Evolutionary conservation across 2,113 vertebrate species (phyloP), one percentile per base, ranked within the genome.

Genomic region (Melanerpes formicivorus): DNA sequence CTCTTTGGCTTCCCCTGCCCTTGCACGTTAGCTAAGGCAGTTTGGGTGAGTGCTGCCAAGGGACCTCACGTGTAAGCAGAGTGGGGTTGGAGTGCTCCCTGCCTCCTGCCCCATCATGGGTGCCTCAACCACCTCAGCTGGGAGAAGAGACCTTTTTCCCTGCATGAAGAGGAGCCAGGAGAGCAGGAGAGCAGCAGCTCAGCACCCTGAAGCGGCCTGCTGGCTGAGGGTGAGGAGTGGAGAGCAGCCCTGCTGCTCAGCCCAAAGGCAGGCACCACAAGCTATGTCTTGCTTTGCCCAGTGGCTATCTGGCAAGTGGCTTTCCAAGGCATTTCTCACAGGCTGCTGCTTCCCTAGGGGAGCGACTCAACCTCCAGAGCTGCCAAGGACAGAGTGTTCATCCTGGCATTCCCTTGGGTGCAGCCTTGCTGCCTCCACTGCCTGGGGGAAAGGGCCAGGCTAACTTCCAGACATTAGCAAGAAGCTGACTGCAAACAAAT

Each of bases 21-120:
- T 59, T 56, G 25, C 18, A 29, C 3, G 1, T 8, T 50, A 18
- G 30, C 25, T 26, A 17, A 54, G 66, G 46, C 16, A 44, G 64
- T 10, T 22, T 0, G 2, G 50, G 8, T 0, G 0, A 60, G 62
- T 1, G 6, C 15, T 25, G 44, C 69, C 0, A 0, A 74, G 67
- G 70, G 22, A 85, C 25, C 14, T 42, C 18, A 13, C 0, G 0
- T 16, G 40, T 21, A 56, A 52, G 37, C 5, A 2, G 52, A 44
- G 32, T 3, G 6, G 34, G 42, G 9, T 1, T 3, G 2, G 37
- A 29, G 29, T 23, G 18, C 46, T 66, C 25, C 32, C 55, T 67
- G 14, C 22, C 22, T 21, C 32, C 55, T 67, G 14, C 22, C 22
- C 44, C 1, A 0, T 27, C 30, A 16, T 11, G 50, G 40, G 30